Conservation (phyloP, 2,113 vertebrate species). For the Calidris pygmaea region DNA sequence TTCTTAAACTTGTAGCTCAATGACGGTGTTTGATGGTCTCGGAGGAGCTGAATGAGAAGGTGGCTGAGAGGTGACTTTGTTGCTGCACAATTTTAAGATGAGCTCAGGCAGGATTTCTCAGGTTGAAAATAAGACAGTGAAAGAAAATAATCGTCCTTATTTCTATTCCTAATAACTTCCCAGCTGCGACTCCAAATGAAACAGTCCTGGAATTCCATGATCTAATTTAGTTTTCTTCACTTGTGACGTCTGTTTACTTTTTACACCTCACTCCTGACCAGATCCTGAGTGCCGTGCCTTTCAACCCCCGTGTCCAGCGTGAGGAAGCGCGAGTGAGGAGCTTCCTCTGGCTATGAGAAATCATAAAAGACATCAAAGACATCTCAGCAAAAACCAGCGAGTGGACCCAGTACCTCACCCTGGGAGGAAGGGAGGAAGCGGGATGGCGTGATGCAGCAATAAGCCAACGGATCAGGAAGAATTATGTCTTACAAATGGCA, state of each 20-base stretch:
- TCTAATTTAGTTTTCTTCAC: not conserved
- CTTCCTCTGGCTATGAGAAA: not conserved
- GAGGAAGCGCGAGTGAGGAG: not conserved
- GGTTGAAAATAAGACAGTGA: not conserved
- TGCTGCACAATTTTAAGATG: not conserved
- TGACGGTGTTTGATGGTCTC: not conserved
- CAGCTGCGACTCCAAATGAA: not conserved
- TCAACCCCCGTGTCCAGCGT: not conserved
- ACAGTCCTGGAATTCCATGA: not conserved
- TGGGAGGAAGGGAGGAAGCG: not conserved
- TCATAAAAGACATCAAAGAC: not conserved
- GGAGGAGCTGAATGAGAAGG: not conserved
- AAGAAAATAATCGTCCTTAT: not conserved
- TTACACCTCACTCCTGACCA: not conserved
- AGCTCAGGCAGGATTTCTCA: not conserved
- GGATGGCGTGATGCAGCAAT: too few relatives aligned
- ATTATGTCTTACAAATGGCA: not conserved
- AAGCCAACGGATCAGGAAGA: not conserved
- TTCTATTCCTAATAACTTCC: not conserved
- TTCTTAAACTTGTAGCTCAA: not conserved
- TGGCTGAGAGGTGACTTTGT: not conserved
- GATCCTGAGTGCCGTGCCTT: not conserved
- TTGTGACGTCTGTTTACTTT: not conserved
- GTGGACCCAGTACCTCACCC: not conserved
- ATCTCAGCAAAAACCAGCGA: not conserved